Conservation (phyloP, 2,888 invertebrate genomes). For the Pheosia tremula region DNA sequence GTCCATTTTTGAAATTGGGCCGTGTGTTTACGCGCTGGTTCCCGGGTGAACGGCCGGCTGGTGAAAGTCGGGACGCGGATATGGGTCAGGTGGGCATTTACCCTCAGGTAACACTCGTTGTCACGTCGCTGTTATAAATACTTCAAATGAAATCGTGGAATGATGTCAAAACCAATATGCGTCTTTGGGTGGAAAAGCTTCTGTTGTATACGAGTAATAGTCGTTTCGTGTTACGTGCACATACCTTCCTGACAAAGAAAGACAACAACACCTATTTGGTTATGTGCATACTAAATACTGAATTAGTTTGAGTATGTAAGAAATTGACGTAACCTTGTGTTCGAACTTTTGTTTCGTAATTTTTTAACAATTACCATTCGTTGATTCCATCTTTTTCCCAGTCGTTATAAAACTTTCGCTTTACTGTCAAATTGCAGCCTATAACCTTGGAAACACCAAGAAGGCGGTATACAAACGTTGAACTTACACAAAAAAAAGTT, state of each 20-base stretch:
- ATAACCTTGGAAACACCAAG: no score
- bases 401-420: no score
- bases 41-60: slow-evolving; percentile 79
- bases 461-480: no score
- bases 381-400: no score
- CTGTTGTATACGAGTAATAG: slow-evolving; percentile 22
- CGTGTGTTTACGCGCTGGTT: slow-evolving; percentile 72
- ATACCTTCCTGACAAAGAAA: slow-evolving; percentile 9
- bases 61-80: slow-evolving; percentile 77
- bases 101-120: slow-evolving; percentile 68
- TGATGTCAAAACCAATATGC: slow-evolving; percentile 48
- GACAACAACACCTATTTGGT: slow-evolving; percentile 18
- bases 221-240: slow-evolving; percentile 6
- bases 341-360: neutral
- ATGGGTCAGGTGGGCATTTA: slow-evolving; percentile 83
- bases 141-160: slow-evolving; percentile 42
- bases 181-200: slow-evolving; percentile 24
- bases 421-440: no score
- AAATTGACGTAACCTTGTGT: slow-evolving; percentile 7
- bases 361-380: no score
- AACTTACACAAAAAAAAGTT: no score
- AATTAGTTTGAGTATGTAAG: slow-evolving; percentile 3
- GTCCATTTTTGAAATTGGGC: slow-evolving; percentile 74
- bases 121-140: slow-evolving; percentile 51
- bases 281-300: slow-evolving; percentile 8